These are phyloP conservation scores for Spilogale gracilis DNA, from an alignment of 2,113 vertebrate species.

Conservation along the genomic window DNA sequence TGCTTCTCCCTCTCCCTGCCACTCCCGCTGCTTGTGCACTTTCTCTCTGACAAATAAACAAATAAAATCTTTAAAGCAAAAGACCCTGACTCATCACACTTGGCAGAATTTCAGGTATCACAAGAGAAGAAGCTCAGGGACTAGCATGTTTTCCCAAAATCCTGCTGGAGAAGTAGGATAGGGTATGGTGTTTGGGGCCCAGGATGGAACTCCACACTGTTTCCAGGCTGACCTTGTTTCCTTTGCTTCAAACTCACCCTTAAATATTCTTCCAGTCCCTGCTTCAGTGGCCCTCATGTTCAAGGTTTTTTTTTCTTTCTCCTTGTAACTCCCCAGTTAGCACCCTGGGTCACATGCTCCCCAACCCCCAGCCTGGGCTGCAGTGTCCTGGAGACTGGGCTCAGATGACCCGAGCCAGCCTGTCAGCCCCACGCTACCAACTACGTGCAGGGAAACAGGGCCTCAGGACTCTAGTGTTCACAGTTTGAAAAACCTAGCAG, in stretches of 20 bases:
- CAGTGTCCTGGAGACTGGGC: not conserved
- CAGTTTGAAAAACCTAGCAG: not conserved
- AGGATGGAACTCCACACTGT: not conserved
- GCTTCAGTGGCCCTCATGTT: not conserved
- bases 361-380: too few relatives aligned
- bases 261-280: not conserved
- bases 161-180: not conserved
- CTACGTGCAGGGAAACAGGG: fast-evolving
- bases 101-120: not conserved
- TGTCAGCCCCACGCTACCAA: not conserved
- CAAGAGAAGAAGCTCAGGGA: not conserved
- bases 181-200: not conserved
- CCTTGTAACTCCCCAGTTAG: too few relatives aligned
- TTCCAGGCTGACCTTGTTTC: not conserved
- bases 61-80: not conserved
- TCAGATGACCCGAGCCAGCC: not conserved
- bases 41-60: too few relatives aligned
- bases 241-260: not conserved
- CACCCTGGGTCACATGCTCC: not conserved
- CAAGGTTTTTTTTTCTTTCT: not conserved
- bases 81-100: not conserved
- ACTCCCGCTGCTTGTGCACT: too few relatives aligned
- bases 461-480: not conserved
- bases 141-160: not conserved
- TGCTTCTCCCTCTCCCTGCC: too few relatives aligned